phyloP scores from a whole-genome alignment of 2,888 invertebrate genomes.

The Pyralis farinalis region DNA sequence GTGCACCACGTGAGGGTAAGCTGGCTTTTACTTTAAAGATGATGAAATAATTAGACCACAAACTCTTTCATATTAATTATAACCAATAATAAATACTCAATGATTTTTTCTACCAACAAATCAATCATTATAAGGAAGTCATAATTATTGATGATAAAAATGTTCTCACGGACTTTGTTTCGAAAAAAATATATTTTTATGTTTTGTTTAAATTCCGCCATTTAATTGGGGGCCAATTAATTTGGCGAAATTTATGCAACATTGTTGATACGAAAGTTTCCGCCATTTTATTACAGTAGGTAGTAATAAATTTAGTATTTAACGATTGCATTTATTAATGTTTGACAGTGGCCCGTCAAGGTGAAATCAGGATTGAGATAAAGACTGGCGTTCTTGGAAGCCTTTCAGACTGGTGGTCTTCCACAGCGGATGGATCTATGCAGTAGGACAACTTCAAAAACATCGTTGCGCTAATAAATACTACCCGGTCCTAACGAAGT shows the following conservation, averaged over 20 bases:
- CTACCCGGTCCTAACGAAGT: too few species aligned
- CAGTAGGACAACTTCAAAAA: too few species aligned
- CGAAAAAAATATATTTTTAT: neutral
- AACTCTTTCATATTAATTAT: too few species aligned
- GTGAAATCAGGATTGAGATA: constrained; percentile 5
- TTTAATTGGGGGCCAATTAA: constrained; percentile 1
- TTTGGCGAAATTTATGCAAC: constrained; percentile 6
- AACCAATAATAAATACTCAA: too few species aligned
- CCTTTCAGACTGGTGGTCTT: too few species aligned
- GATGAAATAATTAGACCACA: too few species aligned
- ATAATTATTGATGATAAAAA: neutral
- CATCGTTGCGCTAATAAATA: too few species aligned
- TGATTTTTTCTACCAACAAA: too few species aligned
- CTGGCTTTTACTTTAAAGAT: too few species aligned
- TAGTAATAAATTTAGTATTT: constrained; percentile 3
- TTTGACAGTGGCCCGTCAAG: neutral
- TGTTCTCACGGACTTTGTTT: neutral
- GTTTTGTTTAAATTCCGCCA: too few species aligned
- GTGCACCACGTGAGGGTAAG: too few species aligned
- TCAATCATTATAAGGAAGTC: neutral
- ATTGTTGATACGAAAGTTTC: constrained; percentile 2
- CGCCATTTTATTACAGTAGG: constrained; percentile 3
- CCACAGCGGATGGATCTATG: too few species aligned
- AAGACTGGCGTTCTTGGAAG: neutral
- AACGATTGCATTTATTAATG: constrained; percentile 10